Conservation (phyloP, 1,140 invertebrate species). For the Apocrypta bakeri region DNA sequence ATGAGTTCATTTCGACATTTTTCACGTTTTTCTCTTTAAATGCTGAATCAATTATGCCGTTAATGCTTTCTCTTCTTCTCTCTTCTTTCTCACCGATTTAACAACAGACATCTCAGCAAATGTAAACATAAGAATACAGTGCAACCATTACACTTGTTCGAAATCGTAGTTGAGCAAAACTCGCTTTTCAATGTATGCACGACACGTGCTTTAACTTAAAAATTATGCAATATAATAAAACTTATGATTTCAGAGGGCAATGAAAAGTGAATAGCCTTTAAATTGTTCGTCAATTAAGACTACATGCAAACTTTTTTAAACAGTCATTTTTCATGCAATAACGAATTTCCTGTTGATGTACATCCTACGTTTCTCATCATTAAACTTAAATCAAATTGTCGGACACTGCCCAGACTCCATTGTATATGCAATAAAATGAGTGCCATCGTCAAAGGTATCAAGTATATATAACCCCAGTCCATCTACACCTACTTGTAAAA, state of each 20-base stretch:
- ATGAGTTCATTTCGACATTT: slow-evolving; percentile 52
- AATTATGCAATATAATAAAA: not conserved
- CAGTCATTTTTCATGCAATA: not conserved
- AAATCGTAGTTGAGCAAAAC: too few relatives aligned
- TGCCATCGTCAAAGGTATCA: not conserved
- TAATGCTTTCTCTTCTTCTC: not conserved
- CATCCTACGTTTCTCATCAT: not conserved
- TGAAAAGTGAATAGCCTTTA: not conserved
- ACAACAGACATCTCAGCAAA: too few relatives aligned
- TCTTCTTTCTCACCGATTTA: not conserved
- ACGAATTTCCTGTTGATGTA: too few relatives aligned
- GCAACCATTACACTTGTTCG: not conserved
- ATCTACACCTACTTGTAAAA: slow-evolving; percentile 17
- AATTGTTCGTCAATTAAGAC: not conserved
- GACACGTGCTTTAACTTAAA: not conserved
- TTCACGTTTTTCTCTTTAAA: slow-evolving; percentile 33
- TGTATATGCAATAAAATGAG: too few relatives aligned
- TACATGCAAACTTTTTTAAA: not conserved
- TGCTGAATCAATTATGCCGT: slow-evolving; percentile 39
- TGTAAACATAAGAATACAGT: too few relatives aligned
- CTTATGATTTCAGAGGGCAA: not conserved
- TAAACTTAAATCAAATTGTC: not conserved
- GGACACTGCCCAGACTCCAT: too few relatives aligned
- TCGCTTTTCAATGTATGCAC: too few relatives aligned
- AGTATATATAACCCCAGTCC: not conserved